A percentile compares a stretch with the other conserved stretches of the same genome.
These are phyloP conservation scores for Rhynchopsitta pachyrhyncha DNA, from an alignment of 2,113 vertebrate species.

Conservation along the genomic window DNA sequence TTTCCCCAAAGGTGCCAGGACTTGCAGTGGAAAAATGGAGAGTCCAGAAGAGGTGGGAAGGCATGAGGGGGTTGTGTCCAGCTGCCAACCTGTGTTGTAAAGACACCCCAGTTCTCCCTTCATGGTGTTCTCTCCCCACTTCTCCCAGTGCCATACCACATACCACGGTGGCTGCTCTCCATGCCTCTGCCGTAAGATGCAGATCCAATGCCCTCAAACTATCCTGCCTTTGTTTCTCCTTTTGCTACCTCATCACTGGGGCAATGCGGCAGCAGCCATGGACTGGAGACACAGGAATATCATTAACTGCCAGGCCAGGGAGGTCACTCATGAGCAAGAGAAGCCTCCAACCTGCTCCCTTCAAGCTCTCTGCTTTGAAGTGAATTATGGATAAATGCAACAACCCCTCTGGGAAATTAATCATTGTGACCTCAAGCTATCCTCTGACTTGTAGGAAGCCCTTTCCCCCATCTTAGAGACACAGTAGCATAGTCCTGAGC, in stretches of 20 bases:
- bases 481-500: not conserved
- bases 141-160: not conserved
- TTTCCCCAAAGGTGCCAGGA: not conserved
- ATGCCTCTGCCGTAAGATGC: not conserved
- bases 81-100: not conserved
- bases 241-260: not conserved
- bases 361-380: not conserved
- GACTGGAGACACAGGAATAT: not conserved
- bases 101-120: not conserved
- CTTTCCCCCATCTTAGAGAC: not conserved
- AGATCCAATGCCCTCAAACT: not conserved
- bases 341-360: not conserved
- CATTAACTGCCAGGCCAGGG: not conserved
- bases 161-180: not conserved
- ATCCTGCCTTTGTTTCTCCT: not conserved
- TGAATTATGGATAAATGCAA: not conserved
- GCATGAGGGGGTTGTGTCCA: rapidly evolving
- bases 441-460: not conserved
- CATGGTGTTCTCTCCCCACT: rapidly evolving
- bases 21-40: rapidly evolving
- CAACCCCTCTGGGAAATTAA: not conserved
- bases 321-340: not conserved
- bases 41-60: not conserved
- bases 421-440: not conserved
- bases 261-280: not conserved